Percentiles rank a stretch among this genome's conserved stretches.
Conservation (phyloP, 1,140 invertebrate species). For the Rhyacophila brunnea region DNA sequence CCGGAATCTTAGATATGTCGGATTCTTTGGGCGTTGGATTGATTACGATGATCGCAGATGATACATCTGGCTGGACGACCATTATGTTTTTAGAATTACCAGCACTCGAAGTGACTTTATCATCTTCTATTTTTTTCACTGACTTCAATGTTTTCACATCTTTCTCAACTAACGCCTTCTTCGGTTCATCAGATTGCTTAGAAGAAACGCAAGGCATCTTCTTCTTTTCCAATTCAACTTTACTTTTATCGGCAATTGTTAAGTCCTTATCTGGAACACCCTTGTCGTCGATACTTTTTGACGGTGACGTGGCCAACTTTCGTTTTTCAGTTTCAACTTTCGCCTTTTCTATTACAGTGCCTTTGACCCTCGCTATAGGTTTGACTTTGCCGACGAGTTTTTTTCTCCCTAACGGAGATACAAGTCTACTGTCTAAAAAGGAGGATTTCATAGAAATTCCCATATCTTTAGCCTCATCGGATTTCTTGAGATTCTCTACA, state of each 20-base stretch:
- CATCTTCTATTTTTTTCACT: constrained; percentile 17
- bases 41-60: neutral
- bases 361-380: constrained; percentile 53
- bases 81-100: constrained; percentile 5
- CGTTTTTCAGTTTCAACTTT: constrained; percentile 47
- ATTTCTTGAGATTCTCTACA: no score
- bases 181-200: constrained; percentile 21
- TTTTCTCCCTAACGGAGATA: constrained; percentile 36
- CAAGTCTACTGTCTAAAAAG: constrained; percentile 21
- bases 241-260: constrained; percentile 10
- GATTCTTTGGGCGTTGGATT: neutral
- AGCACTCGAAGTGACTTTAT: neutral
- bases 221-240: constrained; percentile 26
- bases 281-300: constrained; percentile 23
- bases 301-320: constrained; percentile 33
- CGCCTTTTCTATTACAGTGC: constrained; percentile 52
- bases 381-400: constrained; percentile 50
- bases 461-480: constrained; percentile 1
- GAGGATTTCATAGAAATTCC: constrained; percentile 20
- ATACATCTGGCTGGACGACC: constrained; percentile 12
- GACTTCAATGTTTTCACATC: constrained; percentile 18
- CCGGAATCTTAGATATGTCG: neutral
- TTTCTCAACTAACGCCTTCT: constrained; percentile 18
- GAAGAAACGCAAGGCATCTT: constrained; percentile 2
- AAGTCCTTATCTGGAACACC: neutral